Evolutionary conservation across 2,888 invertebrate species (phyloP).

Genomic region (Noctua fimbriata): DNA sequence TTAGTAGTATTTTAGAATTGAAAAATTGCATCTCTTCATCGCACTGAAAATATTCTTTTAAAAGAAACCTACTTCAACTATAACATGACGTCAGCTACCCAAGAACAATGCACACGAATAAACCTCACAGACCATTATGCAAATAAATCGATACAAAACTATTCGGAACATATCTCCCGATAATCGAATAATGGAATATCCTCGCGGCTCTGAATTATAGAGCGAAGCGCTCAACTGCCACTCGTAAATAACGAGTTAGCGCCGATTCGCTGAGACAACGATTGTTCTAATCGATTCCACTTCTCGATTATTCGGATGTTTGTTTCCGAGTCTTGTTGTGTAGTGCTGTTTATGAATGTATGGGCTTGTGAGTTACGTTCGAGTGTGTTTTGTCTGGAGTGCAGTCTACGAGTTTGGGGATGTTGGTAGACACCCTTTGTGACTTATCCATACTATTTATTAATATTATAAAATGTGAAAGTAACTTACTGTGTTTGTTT

Average conservation of each 20-base stretch:
- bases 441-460: neutral
- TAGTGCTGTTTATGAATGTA: conserved; percentile 50
- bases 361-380: conserved; percentile 25
- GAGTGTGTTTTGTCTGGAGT: conserved; percentile 10
- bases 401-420: neutral
- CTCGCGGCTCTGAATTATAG: conserved; percentile 73
- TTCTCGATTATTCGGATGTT: conserved; percentile 67
- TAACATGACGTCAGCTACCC: neutral
- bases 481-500: neutral
- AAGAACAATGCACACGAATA: conserved; percentile 43
- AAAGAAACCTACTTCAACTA: neutral
- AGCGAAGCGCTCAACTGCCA: conserved; percentile 67
- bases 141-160: conserved; percentile 63
- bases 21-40: neutral
- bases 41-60: neutral
- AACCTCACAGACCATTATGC: conserved; percentile 48
- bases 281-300: conserved; percentile 71
- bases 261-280: conserved; percentile 64
- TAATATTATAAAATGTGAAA: neutral
- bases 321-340: conserved; percentile 48
- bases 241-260: conserved; percentile 75
- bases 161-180: conserved; percentile 60
- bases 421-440: neutral
- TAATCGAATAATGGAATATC: conserved; percentile 67
- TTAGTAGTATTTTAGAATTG: neutral